These are phyloP conservation scores for Mormyrus iriodes DNA, from an alignment of 2,113 vertebrate genomes.

Conservation along the genomic window DNA sequence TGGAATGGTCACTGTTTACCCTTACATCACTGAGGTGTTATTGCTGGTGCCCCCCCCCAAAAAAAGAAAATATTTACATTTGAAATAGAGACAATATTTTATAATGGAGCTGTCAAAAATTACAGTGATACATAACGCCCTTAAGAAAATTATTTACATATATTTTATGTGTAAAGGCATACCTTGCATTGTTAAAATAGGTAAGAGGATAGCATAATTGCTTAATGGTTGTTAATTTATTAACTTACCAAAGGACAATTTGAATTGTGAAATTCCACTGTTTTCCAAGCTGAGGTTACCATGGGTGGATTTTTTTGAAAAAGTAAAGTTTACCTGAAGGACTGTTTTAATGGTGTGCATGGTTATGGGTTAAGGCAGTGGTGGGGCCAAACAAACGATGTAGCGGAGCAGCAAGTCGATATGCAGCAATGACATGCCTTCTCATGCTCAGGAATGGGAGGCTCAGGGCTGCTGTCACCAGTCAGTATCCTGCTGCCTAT, in stretches of 20 bases:
- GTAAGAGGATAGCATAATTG: not conserved
- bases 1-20: not conserved
- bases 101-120: not conserved
- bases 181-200: not conserved
- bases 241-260: not conserved
- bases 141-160: not conserved
- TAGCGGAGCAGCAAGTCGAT: constrained; percentile 38
- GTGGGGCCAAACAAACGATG: constrained; percentile 10
- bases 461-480: constrained; percentile 71
- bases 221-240: not conserved
- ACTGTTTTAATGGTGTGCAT: not conserved
- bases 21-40: not conserved
- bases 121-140: not conserved
- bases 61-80: not conserved
- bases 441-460: constrained; percentile 78
- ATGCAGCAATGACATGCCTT: constrained; percentile 47
- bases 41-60: not conserved
- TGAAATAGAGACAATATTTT: not conserved
- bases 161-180: not conserved
- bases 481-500: constrained; percentile 76
- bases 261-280: no score
- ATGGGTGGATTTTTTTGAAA: not conserved
- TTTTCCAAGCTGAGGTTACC: not conserved
- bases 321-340: not conserved
- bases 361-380: constrained; percentile 15